Base-by-base conservation (phyloP, 2,888 invertebrate genomes). In the Drosophila atripex region DNA sequence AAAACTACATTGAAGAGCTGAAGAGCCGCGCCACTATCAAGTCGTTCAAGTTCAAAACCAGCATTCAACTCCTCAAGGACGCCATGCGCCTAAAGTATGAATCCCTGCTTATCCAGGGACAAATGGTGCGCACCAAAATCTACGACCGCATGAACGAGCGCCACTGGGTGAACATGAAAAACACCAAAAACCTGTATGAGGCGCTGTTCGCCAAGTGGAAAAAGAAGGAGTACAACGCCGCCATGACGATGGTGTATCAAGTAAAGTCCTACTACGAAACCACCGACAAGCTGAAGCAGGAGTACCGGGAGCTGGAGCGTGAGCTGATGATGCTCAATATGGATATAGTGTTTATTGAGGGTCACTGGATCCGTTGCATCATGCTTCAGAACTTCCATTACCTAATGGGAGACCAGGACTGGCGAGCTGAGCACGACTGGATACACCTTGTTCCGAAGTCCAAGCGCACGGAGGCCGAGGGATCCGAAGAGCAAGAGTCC, bases 361-460 rank as follows among this genome's bases (percentile, higher is more conserved):
- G 89, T 2, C 88, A 90, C 54, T 91, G 90, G 90, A 89, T 90
- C 43, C 85, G 87, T 1, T 86, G 90, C 16, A 88, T 87, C 0
- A 90, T 91, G 80, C 49, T 91, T 53, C 91, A 91, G 74, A 91
- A 91, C 60, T 91, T 91, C 39, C 91, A 91, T 14, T 91, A 91
- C 59, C 68, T 91, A 11, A 63, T 91, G n/a, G 90, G 89, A 1
- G 90, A 90, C 23, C 80, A 88, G 45, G 90, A 89, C 23, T 91
- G 91, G 91, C 90, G 91, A 0, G 61, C 79, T 2, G 77, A 89
- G 49, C 23, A 91, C 47, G 91, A 91, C 61, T 91, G 91, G 91
- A 91, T 91, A 16, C 91, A 91, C 68, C 66, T 78, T 41, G 74
- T 88, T 12, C 61, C 75, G 1, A 73, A 66, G 5, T 25, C 43